A percentile compares a stretch with the other conserved stretches of the same genome.
These are phyloP conservation scores for Prochilodus magdalenae DNA, from an alignment of 2,113 vertebrate species.

Conservation along the genomic window DNA sequence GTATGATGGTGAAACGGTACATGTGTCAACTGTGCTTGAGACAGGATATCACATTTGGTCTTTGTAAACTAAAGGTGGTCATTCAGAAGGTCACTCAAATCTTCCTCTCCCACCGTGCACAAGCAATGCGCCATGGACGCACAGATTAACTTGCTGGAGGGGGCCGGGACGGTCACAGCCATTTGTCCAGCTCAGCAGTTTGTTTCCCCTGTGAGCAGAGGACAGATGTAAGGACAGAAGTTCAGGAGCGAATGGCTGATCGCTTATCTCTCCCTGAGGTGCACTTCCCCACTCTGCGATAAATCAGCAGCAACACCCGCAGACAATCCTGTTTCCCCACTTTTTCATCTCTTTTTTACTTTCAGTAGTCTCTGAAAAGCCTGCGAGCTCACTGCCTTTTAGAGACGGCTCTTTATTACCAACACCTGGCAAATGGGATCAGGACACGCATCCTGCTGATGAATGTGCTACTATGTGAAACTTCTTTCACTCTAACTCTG, in stretches of 20 bases:
- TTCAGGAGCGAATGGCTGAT: conserved; percentile 52
- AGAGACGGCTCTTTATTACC: conserved; percentile 2
- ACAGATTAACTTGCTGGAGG: conserved; percentile 23
- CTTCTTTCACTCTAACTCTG: not conserved
- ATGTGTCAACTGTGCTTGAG: not conserved
- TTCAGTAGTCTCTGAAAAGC: not conserved
- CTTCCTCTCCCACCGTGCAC: conserved; percentile 36
- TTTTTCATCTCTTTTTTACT: not conserved
- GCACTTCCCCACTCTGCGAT: conserved; percentile 39
- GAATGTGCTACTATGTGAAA: not conserved
- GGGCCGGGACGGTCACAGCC: conserved; percentile 35
- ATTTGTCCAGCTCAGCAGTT: conserved; percentile 55
- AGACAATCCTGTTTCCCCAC: conserved; percentile 26
- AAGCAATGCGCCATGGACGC: not conserved
- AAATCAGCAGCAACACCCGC: conserved; percentile 45
- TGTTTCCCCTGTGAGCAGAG: conserved; percentile 45
- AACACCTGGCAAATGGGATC: conserved; percentile 19
- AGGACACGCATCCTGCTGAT: not conserved
- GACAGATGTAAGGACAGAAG: conserved; percentile 52
- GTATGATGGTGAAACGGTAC: too few relatives aligned
- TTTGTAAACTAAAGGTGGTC: conserved; percentile 62
- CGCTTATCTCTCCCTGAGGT: conserved; percentile 50
- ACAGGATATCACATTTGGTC: not conserved
- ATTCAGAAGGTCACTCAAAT: conserved; percentile 60
- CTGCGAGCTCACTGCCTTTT: not conserved